Percentiles rank a stretch among this genome's conserved stretches.
Conservation (phyloP, 2,797 vertebrate species). For the Urocyon cinereoargenteus region DNA sequence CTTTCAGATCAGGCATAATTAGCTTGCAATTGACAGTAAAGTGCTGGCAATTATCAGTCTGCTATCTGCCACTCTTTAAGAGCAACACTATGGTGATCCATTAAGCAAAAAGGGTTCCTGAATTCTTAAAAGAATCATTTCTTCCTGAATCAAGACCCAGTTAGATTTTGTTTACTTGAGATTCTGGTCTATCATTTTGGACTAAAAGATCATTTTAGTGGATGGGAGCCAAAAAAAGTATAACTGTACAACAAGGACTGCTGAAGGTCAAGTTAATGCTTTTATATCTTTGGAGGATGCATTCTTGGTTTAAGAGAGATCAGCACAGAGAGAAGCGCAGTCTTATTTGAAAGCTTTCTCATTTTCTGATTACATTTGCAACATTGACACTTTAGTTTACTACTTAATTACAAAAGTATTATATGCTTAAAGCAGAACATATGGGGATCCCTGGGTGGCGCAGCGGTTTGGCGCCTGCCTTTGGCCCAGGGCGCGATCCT, state of each 20-base stretch:
- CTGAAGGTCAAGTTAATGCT: constrained; percentile 38
- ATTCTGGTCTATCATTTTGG: background rate
- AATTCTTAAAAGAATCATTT: constrained; percentile 19
- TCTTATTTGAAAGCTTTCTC: constrained; percentile 12
- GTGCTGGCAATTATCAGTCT: background rate
- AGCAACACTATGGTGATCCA: background rate
- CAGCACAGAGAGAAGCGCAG: background rate
- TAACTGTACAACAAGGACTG: background rate
- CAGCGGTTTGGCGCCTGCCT: too few relatives aligned
- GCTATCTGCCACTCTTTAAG: background rate
- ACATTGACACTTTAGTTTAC: constrained; percentile 16
- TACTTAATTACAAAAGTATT: constrained; percentile 29
- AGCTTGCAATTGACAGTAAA: background rate
- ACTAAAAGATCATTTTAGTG: constrained; percentile 46
- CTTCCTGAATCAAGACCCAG: constrained; percentile 9
- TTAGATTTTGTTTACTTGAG: background rate
- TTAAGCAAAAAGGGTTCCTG: constrained; percentile 24
- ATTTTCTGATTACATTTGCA: constrained; percentile 54
- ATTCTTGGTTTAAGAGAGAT: constrained; percentile 43
- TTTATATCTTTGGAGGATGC: constrained; percentile 8
- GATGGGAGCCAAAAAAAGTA: background rate
- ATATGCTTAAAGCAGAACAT: background rate
- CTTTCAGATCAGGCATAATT: constrained; percentile 41
- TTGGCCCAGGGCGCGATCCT: too few relatives aligned
- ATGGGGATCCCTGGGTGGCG: too few relatives aligned